Percentiles rank a stretch among this genome's conserved stretches.
phyloP scores from a whole-genome alignment of 1,140 invertebrate species.

The Physella acuta region DNA sequence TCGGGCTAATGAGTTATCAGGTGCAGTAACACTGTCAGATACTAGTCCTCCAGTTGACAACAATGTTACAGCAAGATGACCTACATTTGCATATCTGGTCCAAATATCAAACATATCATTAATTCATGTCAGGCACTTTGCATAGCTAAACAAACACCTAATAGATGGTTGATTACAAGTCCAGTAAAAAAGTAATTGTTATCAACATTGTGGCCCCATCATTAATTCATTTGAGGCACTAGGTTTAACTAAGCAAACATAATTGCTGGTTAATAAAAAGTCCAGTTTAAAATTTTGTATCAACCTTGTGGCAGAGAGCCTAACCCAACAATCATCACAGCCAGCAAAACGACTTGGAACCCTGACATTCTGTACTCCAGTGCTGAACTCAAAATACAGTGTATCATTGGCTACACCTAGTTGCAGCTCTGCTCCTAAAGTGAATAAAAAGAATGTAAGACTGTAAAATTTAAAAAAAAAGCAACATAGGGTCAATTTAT shows the following conservation, averaged over 20 bases:
- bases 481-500: no score
- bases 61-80: slow-evolving; percentile 5
- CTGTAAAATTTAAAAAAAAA: no score
- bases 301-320: slow-evolving; percentile 12
- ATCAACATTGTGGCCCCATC: no score
- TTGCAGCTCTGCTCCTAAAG: slow-evolving; percentile 9
- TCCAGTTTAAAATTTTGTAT: no score
- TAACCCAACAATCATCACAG: slow-evolving; percentile 15
- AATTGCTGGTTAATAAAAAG: no score
- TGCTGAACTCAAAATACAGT: slow-evolving; percentile 16
- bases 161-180: no score
- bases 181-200: no score
- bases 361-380: neutral
- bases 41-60: neutral
- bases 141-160: no score
- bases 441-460: no score
- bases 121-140: no score
- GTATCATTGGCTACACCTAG: neutral
- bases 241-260: no score
- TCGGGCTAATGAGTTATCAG: neutral
- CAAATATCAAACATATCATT: neutral
- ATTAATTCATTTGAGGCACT: no score
- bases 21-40: neutral
- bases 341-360: neutral
- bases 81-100: slow-evolving; percentile 14